Percentiles rank a stretch among this genome's conserved stretches.
phyloP scores from a whole-genome alignment of 2,113 vertebrate species.

The Cyprinodon variegatus region DNA sequence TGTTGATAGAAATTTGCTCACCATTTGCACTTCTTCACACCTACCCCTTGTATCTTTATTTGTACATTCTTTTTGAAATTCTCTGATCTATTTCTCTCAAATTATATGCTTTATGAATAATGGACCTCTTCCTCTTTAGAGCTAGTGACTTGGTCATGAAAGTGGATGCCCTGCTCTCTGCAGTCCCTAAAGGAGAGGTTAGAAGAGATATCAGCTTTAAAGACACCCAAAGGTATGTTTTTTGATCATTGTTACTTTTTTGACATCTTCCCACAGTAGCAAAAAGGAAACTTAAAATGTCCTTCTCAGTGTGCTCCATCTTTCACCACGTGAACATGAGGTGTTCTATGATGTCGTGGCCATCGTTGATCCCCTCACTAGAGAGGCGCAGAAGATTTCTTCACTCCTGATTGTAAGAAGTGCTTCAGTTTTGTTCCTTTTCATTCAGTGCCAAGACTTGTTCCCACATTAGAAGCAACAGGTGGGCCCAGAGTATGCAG shows the following conservation, averaged over 20 bases:
- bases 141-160: conserved; percentile 93
- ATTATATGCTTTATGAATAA: conserved; percentile 37
- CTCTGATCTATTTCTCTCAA: neutral
- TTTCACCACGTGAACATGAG: conserved; percentile 82
- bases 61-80: neutral
- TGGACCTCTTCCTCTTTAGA: conserved; percentile 65
- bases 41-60: neutral
- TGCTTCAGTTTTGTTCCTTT: neutral
- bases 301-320: conserved; percentile 83
- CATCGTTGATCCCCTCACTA: conserved; percentile 90
- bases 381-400: conserved; percentile 92
- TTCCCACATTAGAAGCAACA: neutral
- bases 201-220: conserved; percentile 84
- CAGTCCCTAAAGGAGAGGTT: conserved; percentile 82
- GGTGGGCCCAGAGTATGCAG: neutral
- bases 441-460: neutral
- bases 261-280: conserved; percentile 19
- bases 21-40: neutral
- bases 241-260: neutral
- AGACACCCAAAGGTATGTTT: conserved; percentile 87
- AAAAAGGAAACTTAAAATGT: neutral
- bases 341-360: conserved; percentile 89
- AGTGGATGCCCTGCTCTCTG: conserved; percentile 87
- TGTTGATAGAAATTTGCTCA: conserved; percentile 6
- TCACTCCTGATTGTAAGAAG: conserved; percentile 88